These are phyloP conservation scores for Caenorhabditis auriculariae DNA, from an alignment of 2,888 invertebrate genomes.

Conservation along the genomic window DNA sequence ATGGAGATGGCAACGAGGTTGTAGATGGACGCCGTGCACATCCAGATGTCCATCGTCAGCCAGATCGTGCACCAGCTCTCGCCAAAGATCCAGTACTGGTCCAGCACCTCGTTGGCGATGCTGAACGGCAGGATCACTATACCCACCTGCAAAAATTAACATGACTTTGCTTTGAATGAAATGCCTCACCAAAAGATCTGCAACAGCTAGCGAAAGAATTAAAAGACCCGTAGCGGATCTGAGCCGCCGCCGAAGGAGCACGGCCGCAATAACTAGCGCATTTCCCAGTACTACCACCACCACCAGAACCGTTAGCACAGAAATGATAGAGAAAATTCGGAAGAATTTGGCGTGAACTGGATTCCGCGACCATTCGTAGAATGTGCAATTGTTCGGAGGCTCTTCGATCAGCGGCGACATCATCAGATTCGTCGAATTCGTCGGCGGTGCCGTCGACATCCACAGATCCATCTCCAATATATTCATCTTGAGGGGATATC, in stretches of 20 bases:
- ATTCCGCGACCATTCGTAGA: slow-evolving; percentile 58
- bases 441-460: too few relatives aligned
- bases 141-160: slow-evolving; percentile 73
- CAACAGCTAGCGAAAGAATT: slow-evolving; percentile 92
- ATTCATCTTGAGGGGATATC: too few relatives aligned
- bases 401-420: background rate
- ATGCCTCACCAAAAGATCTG: slow-evolving; percentile 75
- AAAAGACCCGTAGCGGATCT: slow-evolving; percentile 93
- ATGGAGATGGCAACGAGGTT: slow-evolving; percentile 93
- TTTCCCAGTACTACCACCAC: slow-evolving; percentile 62
- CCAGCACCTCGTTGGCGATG: slow-evolving; percentile 82
- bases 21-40: slow-evolving; percentile 95
- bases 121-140: slow-evolving; percentile 92
- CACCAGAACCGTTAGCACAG: slow-evolving; percentile 61
- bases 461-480: too few relatives aligned
- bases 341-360: slow-evolving; percentile 60
- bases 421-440: too few relatives aligned
- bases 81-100: slow-evolving; percentile 89
- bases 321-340: slow-evolving; percentile 62
- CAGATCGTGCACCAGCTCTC: slow-evolving; percentile 84
- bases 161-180: background rate
- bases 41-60: slow-evolving; percentile 96
- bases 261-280: slow-evolving; percentile 63
- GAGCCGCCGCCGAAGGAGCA: slow-evolving; percentile 67
- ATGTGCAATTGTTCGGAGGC: slow-evolving; percentile 40